Evolutionary conservation across 2,888 invertebrate species (phyloP).

Genomic region (Agriopis marginaria): DNA sequence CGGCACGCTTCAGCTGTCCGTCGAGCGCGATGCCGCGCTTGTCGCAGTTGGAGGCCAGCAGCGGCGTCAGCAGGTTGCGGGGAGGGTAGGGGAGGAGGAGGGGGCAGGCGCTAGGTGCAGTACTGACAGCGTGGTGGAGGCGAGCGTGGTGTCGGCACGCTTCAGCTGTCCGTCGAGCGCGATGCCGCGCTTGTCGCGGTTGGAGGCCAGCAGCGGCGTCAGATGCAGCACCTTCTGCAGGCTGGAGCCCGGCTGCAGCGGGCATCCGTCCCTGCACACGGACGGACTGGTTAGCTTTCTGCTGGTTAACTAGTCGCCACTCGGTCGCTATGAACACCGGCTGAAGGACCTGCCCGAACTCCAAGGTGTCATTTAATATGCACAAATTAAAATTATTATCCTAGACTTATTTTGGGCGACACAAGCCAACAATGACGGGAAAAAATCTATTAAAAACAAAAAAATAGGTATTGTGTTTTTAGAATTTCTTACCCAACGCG

Average conservation of each 20-base stretch:
- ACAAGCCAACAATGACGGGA: no score
- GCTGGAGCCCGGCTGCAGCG: slow-evolving; percentile 94
- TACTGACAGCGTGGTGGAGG: slow-evolving; percentile 95
- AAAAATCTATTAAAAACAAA: no score
- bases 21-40: slow-evolving; percentile 96
- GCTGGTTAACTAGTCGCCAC: no score
- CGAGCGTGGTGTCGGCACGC: slow-evolving; percentile 93
- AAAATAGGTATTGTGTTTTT: no score
- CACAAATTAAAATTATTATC: no score
- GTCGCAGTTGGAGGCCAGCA: slow-evolving; percentile 91
- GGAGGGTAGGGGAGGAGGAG: no score
- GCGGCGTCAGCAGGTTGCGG: slow-evolving; percentile 93
- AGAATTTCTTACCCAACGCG: no score
- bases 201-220: slow-evolving; percentile 91
- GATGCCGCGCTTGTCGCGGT: slow-evolving; percentile 94
- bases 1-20: slow-evolving; percentile 94
- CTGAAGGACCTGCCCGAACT: background rate
- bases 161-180: slow-evolving; percentile 97
- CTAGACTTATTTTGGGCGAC: no score
- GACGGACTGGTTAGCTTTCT: no score
- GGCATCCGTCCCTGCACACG: slow-evolving; percentile 92
- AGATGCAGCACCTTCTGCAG: slow-evolving; percentile 96
- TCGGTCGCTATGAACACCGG: no score
- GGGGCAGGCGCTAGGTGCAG: background rate
- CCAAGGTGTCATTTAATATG: no score